phyloP scores from a whole-genome alignment of 2,888 invertebrate species.

The Eupithecia pulchellata region DNA sequence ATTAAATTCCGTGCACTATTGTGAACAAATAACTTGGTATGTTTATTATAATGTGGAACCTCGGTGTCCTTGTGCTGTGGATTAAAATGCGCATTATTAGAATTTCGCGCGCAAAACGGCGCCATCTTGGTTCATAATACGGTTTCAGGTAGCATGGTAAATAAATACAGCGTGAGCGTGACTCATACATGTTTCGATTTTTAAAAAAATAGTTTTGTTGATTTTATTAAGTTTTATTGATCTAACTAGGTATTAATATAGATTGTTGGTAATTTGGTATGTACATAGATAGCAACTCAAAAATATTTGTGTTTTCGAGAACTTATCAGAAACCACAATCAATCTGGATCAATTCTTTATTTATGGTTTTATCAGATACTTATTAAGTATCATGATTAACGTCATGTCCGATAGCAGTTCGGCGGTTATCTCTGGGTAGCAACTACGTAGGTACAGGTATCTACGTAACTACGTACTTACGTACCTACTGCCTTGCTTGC shows the following conservation, averaged over 20 bases:
- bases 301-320: neutral
- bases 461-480: no score
- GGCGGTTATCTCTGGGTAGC: constrained; percentile 8
- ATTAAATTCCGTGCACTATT: constrained; percentile 11
- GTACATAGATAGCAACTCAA: neutral
- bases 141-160: neutral
- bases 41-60: constrained; percentile 21
- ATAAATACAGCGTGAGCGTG: no score
- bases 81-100: constrained; percentile 40
- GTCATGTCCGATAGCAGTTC: constrained; percentile 4
- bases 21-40: constrained; percentile 23
- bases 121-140: constrained; percentile 34
- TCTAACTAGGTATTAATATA: no score
- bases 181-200: neutral
- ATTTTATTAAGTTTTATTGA: no score
- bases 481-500: no score
- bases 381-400: neutral
- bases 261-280: no score
- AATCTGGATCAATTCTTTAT: neutral
- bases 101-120: constrained; percentile 34
- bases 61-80: constrained; percentile 25
- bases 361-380: neutral
- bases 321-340: constrained; percentile 4
- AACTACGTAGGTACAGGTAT: neutral
- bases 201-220: neutral